These are phyloP conservation scores for Pandemis corylana DNA, from an alignment of 2,888 invertebrate genomes.

Conservation along the genomic window DNA sequence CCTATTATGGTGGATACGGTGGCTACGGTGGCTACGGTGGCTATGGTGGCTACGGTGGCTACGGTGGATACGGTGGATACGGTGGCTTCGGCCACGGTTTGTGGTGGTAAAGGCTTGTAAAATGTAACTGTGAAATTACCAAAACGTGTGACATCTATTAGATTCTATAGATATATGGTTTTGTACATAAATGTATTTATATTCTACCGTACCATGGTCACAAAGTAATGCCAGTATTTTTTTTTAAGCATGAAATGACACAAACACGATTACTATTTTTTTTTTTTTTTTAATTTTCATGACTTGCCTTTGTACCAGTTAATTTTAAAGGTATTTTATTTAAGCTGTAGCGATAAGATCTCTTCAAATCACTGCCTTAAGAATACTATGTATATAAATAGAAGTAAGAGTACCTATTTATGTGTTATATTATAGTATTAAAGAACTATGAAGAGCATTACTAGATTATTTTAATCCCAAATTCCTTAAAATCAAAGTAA, in stretches of 20 bases:
- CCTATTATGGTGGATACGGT: conserved; percentile 48
- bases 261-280: neutral
- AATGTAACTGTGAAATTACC: neutral
- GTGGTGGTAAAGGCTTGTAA: conserved; percentile 53
- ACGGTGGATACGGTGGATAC: conserved; percentile 44
- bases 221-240: conserved; percentile 54
- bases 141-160: neutral
- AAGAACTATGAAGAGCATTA: conserved; percentile 10
- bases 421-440: conserved; percentile 27
- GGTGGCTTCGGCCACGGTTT: conserved; percentile 54
- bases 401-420: conserved; percentile 24
- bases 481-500: neutral
- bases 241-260: conserved; percentile 21
- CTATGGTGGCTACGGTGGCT: conserved; percentile 50
- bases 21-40: conserved; percentile 48
- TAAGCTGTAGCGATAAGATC: conserved; percentile 26
- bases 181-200: conserved; percentile 14
- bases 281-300: neutral
- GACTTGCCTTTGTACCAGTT: conserved; percentile 23
- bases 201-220: neutral
- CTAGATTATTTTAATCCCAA: neutral
- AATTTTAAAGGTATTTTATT: conserved; percentile 7
- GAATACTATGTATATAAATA: conserved; percentile 42
- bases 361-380: conserved; percentile 37
- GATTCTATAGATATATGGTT: neutral